Evolutionary conservation across 1,140 invertebrate genomes (phyloP), one percentile per base, ranked within the genome.

Genomic region (Heliothis virescens): DNA sequence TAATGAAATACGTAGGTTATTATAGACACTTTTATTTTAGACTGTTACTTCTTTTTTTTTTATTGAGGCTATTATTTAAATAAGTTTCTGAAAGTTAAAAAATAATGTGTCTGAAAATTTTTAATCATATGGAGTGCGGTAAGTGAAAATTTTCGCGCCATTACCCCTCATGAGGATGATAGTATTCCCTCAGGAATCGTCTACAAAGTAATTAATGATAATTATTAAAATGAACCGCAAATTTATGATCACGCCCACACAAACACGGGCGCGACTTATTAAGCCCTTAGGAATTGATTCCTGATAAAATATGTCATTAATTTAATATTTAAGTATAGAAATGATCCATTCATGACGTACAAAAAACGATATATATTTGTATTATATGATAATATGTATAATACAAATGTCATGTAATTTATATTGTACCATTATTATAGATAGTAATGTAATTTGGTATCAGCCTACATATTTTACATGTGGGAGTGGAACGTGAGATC

Each of bases 81-180:
- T 9, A 5, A 7, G 34, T 41, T 9, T 41, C 5, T 41, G 34
- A 41, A 41, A 7, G 34, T 9, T 41, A 7, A 1, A 5, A 41
- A 41, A 41, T 57, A 57, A 57, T 57, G 7, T 57, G 5, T 21
- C 55, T 18, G 16, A 18, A 57, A 57, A 1, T 18, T 26, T 12
- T 26, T 69, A 75, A 80, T 75, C 26, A 80, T 75, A 48, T 65
- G 79, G 50, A 80, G 79, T 80, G 79, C 75, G 79, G 29, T 62
- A 29, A 72, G 48, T 15, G 60, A 59, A 26, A 59, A 72, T 62
- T 55, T 63, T 53, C 69, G 57, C 21, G 55, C 29, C 50, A 67
- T 75, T 72, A 53, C 62, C 4, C 62, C n/a, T 16, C 60, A 72
- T 15, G 62, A 29, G 21, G 59, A 48, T 60, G 16, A 67, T 18